Evolutionary conservation across 1,140 invertebrate species (phyloP), one percentile per base, ranked within the genome.

Genomic region (Heliothis subflexa): DNA sequence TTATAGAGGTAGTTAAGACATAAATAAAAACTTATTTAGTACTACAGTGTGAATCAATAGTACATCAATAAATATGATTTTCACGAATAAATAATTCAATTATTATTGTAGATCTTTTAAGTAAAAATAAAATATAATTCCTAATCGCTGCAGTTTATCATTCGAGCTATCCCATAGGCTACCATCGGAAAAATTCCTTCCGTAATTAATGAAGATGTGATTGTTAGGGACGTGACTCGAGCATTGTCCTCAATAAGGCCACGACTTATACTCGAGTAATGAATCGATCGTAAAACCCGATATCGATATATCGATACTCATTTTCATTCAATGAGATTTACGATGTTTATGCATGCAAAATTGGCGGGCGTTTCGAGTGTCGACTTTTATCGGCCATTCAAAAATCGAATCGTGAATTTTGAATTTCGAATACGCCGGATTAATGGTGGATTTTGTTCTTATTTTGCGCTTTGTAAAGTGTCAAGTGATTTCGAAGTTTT

Each of bases 141-240:
- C 28, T 13, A 40, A 55, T 61, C 71, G 71, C 71, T 73, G 21
- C 54, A 73, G 54, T 18, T 57, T 66, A 61, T 76, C 18, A 52
- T 52, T 78, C 45, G 55, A 21, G 74, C 59, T 62, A 75, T 68
- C 68, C 62, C 45, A 70, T 62, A 72, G 66, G 78, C 77, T 77
- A 76, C 79, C 83, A 87, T 89, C 83, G 83, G 82, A 85, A 90
- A 90, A 89, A 94, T 89, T 88, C 88, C 84, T 85, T 66, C 52
- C 61, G 88, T 91, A 93, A 94, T 94, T 93, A 94, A 94, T 94
- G 91, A 94, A 94, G 92, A 94, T 94, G 92, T 94, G 91, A 94
- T 93, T 93, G 92, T 93, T 88, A 91, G 80, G 81, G 84, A 89
- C 85, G 85, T 85, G 86, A 80, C 84, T 84, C 80, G 81, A 82